Conservation (phyloP, 2,113 vertebrate genomes). For the Salvelinus namaycush region DNA sequence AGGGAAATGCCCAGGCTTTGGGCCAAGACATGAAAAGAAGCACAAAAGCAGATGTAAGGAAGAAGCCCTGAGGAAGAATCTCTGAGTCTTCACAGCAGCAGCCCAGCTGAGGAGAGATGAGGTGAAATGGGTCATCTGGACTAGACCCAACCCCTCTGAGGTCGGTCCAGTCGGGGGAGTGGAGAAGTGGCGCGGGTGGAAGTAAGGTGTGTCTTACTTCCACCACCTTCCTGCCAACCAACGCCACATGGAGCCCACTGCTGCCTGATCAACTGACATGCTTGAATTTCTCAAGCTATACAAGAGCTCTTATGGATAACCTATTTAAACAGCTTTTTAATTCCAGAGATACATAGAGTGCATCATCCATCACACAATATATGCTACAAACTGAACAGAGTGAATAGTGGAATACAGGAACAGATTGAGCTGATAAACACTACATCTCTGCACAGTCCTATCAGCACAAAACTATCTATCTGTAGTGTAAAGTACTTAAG, state of each 20-base stretch:
- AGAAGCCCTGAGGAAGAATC: conserved; percentile 75
- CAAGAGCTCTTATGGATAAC: neutral
- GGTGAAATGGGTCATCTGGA: conserved; percentile 64
- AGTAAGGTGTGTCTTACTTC: conserved; percentile 13
- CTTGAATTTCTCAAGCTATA: neutral
- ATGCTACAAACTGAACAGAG: no score
- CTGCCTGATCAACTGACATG: neutral
- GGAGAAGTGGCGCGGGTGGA: conserved; percentile 59
- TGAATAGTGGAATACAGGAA: neutral
- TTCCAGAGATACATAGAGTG: neutral
- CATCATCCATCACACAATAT: no score
- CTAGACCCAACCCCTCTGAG: conserved; percentile 58
- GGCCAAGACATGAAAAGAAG: conserved; percentile 67
- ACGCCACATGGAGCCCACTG: neutral
- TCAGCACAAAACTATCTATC: neutral
- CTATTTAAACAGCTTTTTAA: neutral
- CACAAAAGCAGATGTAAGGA: conserved; percentile 82
- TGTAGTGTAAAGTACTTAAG: no score
- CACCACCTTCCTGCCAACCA: neutral
- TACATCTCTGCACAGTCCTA: neutral
- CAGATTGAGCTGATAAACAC: neutral
- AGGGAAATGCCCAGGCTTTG: conserved; percentile 80
- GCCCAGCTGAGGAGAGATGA: conserved; percentile 52
- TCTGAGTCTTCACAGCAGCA: conserved; percentile 57
- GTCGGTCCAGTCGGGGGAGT: conserved; percentile 34